Evolutionary conservation across 1,140 invertebrate species (phyloP).

Genomic region (Mactra quadrangularis): DNA sequence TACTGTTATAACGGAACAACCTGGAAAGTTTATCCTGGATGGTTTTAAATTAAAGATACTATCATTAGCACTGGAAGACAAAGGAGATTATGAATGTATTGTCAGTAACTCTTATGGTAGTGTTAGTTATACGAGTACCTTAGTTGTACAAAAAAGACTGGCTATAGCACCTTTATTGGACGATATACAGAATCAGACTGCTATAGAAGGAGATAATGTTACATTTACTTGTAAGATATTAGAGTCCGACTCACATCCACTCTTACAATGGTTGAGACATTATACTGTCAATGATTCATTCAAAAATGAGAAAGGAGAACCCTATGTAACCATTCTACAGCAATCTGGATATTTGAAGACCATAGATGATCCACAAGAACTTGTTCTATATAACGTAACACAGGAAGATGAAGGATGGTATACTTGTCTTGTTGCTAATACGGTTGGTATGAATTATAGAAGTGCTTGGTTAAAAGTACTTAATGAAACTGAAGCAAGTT

Average conservation of each 20-base stretch:
- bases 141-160: too few relatives aligned
- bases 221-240: slow-evolving; percentile 90
- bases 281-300: slow-evolving; percentile 83
- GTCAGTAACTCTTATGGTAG: slow-evolving; percentile 27
- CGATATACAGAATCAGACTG: slow-evolving; percentile 88
- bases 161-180: slow-evolving; percentile 90
- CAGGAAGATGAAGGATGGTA: slow-evolving; percentile 96
- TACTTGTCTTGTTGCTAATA: slow-evolving; percentile 93
- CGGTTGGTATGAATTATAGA: slow-evolving; percentile 89
- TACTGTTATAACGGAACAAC: too few relatives aligned
- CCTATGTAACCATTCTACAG: slow-evolving; percentile 73
- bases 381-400: slow-evolving; percentile 92
- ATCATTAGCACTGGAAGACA: slow-evolving; percentile 41
- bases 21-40: slow-evolving; percentile 30
- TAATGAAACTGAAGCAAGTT: too few relatives aligned
- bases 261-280: slow-evolving; percentile 90
- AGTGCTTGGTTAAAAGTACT: slow-evolving; percentile 92
- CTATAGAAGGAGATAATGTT: slow-evolving; percentile 88
- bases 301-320: slow-evolving; percentile 71
- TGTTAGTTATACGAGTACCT: slow-evolving; percentile 31
- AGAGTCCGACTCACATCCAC: slow-evolving; percentile 88
- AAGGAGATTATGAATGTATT: slow-evolving; percentile 54
- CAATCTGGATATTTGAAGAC: slow-evolving; percentile 73
- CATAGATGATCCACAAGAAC: slow-evolving; percentile 86
- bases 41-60: slow-evolving; percentile 36